Evolutionary conservation across 1,140 invertebrate species (phyloP).

Genomic region (Diploscapter pachys): DNA sequence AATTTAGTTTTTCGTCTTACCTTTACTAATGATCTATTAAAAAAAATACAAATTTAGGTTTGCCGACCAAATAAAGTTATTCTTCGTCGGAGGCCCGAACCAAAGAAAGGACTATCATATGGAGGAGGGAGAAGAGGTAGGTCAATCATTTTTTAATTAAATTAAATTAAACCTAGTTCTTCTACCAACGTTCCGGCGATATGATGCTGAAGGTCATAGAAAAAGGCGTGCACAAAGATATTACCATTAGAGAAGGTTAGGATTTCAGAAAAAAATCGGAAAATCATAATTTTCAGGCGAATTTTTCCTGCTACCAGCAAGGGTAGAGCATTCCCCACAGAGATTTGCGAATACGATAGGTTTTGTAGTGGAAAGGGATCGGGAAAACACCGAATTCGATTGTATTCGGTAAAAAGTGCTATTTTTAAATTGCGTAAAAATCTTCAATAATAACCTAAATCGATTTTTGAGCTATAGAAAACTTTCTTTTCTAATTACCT

Average conservation of each 20-base stretch:
- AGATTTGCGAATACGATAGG: slow-evolving; percentile 64
- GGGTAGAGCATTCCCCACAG: slow-evolving; percentile 64
- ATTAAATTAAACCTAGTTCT: slow-evolving; percentile 59
- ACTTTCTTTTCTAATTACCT: neutral
- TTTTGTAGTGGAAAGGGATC: slow-evolving; percentile 66
- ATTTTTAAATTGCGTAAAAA: too few relatives aligned
- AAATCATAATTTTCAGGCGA: slow-evolving; percentile 57
- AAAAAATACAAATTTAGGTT: slow-evolving; percentile 60
- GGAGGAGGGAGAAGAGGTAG: slow-evolving; percentile 68
- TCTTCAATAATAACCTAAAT: too few relatives aligned
- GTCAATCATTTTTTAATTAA: neutral
- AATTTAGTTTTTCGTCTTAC: too few relatives aligned
- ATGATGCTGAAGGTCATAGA: slow-evolving; percentile 67
- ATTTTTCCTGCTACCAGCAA: slow-evolving; percentile 59
- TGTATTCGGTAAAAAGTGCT: slow-evolving; percentile 61
- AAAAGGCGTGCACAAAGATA: slow-evolving; percentile 62
- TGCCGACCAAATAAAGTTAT: slow-evolving; percentile 66
- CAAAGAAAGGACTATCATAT: slow-evolving; percentile 68
- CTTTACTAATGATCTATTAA: too few relatives aligned
- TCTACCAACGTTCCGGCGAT: slow-evolving; percentile 68
- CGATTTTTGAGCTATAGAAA: neutral
- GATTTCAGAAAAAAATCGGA: neutral
- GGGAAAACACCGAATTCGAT: slow-evolving; percentile 63
- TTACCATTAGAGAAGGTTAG: slow-evolving; percentile 63
- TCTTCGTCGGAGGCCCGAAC: slow-evolving; percentile 69